Base-by-base conservation (phyloP, 1,140 invertebrate genomes). In the Drosophila ohnishii region DNA sequence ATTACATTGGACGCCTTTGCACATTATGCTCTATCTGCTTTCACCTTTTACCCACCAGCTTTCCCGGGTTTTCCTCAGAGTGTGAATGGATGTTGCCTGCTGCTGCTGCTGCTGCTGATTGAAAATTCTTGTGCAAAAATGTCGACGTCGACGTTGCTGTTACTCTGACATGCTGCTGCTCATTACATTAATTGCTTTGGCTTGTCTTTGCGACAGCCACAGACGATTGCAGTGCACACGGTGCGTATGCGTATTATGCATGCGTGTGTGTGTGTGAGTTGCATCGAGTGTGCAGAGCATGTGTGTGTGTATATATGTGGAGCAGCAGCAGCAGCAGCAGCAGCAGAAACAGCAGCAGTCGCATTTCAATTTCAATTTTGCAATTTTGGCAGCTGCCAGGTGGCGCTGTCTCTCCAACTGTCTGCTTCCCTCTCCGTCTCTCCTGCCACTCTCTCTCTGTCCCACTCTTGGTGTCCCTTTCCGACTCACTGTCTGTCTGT, bases 351-450 rank as follows among this genome's bases (percentile, higher is more conserved):
- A 76, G 77, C 83, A 86, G 75, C 83, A 87, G 69, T 87, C 80
- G 84, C 84, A 87, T 88, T 87, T 88, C 84, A 87, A 87, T 87
- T 87, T 87, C 84, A 87, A 87, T 88, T 87, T 87, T 88, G 80
- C 80, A 87, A 87, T 87, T 87, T 87, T 87, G 84, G 84, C 84
- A 87, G 84, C 84, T 87, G 84, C 84, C 84, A 87, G 84, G 84
- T 87, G 84, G 80, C 84, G 62, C 84, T 87, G 84, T 87, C 84
- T 81, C 84, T 87, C 84, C 84, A 88, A 80, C 84, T 87, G 84
- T 87, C 80, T 83, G 62, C 65, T 45, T 74, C 30, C 60, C 44
- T 45, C 32, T 62, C 34, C 34, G 19, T 39, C 44, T 63, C 30
- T 7, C 25, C 25, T 28, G 25, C 25, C 19, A 1, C 6, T 37